Conservation (phyloP, 2,113 vertebrate genomes). For the Syrmaticus mikado region DNA sequence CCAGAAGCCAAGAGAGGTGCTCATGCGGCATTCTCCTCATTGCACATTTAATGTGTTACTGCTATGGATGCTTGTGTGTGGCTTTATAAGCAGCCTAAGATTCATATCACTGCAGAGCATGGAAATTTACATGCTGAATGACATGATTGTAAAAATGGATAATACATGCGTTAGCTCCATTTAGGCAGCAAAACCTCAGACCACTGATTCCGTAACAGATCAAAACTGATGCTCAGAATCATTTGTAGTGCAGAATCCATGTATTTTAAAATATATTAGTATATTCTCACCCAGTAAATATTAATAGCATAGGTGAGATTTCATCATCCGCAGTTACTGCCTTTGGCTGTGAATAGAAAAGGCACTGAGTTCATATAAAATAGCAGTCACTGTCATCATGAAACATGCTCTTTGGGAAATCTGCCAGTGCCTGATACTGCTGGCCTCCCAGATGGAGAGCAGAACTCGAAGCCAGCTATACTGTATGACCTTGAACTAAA, state of each 20-base stretch:
- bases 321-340: background rate
- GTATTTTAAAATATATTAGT: background rate
- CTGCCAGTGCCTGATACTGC: background rate
- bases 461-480: background rate
- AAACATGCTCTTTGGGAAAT: background rate
- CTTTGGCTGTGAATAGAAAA: background rate
- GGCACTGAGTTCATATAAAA: background rate
- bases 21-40: background rate
- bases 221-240: background rate
- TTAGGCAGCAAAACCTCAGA: background rate
- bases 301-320: background rate
- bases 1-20: background rate
- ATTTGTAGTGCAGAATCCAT: background rate
- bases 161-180: background rate
- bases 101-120: background rate
- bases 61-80: background rate
- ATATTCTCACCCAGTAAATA: background rate
- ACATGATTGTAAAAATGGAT: background rate
- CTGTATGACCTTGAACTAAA: conserved; percentile 51
- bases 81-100: background rate
- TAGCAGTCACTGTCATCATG: background rate
- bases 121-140: background rate
- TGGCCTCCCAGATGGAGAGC: conserved; percentile 39
- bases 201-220: background rate
- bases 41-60: background rate